These are phyloP conservation scores for Cosmia trapezina DNA, from an alignment of 2,888 invertebrate genomes.

Conservation along the genomic window DNA sequence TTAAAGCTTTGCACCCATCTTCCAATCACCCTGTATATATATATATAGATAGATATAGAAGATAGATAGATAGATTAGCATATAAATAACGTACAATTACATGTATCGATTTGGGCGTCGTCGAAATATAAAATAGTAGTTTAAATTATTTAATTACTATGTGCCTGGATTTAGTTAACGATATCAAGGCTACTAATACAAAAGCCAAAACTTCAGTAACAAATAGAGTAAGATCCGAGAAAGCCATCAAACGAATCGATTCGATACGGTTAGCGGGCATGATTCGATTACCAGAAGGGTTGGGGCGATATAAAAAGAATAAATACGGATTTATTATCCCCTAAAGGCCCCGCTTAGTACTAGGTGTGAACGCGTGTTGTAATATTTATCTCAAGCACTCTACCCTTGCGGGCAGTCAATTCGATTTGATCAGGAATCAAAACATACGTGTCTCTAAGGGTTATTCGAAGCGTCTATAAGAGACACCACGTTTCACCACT, in stretches of 20 bases:
- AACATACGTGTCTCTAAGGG: conserved; percentile 80
- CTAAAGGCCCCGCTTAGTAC: conserved; percentile 86
- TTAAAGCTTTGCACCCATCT: too few relatives aligned
- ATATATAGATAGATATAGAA: too few relatives aligned
- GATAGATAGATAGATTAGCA: too few relatives aligned
- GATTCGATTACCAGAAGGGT: conserved; percentile 86
- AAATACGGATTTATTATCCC: conserved; percentile 90
- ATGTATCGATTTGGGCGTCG: not conserved
- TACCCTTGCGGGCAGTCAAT: conserved; percentile 85
- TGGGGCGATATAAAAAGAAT: conserved; percentile 87
- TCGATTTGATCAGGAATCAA: conserved; percentile 85
- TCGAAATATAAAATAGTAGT: not conserved
- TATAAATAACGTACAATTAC: not conserved
- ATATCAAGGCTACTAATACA: conserved; percentile 2
- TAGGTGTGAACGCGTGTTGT: conserved; percentile 88
- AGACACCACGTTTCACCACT: not conserved
- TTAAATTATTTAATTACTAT: not conserved
- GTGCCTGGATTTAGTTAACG: not conserved
- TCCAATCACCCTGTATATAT: too few relatives aligned
- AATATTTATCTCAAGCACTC: conserved; percentile 84
- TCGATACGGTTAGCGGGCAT: conserved; percentile 83
- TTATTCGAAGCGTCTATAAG: conserved; percentile 48
- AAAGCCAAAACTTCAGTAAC: conserved; percentile 35
- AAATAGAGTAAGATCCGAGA: conserved; percentile 31
- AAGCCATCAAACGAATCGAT: conserved; percentile 78